Percentiles rank a stretch among this genome's conserved stretches.
phyloP scores from a whole-genome alignment of 2,797 vertebrate genomes.

The Dermochelys coriacea region DNA sequence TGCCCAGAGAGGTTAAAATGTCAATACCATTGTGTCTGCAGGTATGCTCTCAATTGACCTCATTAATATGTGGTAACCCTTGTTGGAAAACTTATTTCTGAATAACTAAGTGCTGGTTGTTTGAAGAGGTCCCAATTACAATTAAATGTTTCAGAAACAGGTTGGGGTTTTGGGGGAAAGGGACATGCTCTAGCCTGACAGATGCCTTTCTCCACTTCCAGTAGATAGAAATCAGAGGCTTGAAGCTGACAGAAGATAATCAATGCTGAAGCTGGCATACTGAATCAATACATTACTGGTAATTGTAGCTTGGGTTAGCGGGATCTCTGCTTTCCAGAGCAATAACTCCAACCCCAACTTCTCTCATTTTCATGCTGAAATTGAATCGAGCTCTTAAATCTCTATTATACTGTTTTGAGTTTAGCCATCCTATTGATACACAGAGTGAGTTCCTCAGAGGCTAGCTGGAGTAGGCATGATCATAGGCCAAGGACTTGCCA shows the following conservation, averaged over 20 bases:
- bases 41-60: constrained; percentile 73
- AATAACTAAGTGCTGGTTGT: constrained; percentile 19
- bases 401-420: constrained; percentile 23
- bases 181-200: constrained; percentile 6
- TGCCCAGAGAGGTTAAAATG: constrained; percentile 58
- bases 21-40: constrained; percentile 68
- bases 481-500: neutral
- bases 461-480: neutral
- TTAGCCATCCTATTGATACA: constrained; percentile 33
- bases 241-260: constrained; percentile 65
- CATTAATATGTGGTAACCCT: constrained; percentile 41
- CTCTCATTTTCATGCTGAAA: constrained; percentile 73
- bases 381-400: constrained; percentile 69
- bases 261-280: constrained; percentile 57
- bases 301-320: constrained; percentile 71
- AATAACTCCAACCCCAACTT: constrained; percentile 70
- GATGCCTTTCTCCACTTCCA: constrained; percentile 57
- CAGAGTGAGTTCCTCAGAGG: constrained; percentile 26
- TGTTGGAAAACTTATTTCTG: constrained; percentile 46
- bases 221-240: constrained; percentile 53
- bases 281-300: constrained; percentile 77
- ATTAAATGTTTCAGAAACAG: neutral
- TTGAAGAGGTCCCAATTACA: constrained; percentile 7
- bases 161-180: neutral
- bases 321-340: constrained; percentile 72